phyloP scores from a whole-genome alignment of 2,797 vertebrate species.

The Falco concolor region DNA sequence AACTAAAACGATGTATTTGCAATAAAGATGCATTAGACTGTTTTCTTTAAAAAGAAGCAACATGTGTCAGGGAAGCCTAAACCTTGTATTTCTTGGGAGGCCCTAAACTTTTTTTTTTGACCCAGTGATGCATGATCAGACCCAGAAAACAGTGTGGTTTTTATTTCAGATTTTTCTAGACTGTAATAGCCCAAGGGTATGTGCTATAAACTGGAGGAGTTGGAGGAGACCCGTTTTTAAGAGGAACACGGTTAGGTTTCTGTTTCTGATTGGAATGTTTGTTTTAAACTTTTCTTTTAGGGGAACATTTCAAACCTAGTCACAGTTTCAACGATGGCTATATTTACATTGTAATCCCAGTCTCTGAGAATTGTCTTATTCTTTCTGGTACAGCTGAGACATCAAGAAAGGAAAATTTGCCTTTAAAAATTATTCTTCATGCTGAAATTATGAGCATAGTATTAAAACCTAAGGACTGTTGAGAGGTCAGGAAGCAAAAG shows the following conservation, averaged over 20 bases:
- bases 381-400: neutral
- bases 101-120: constrained; percentile 5
- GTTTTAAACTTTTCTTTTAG: constrained; percentile 24
- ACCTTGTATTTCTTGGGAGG: neutral
- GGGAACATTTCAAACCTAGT: neutral
- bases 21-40: neutral
- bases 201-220: constrained; percentile 48
- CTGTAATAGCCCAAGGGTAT: constrained; percentile 42
- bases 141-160: constrained; percentile 51
- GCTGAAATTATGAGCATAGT: neutral
- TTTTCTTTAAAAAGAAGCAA: constrained; percentile 28
- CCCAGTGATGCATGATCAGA: constrained; percentile 30
- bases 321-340: neutral
- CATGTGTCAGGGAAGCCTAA: constrained; percentile 1
- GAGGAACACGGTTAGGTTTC: constrained; percentile 16
- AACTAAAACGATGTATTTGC: neutral
- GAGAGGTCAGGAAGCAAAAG: neutral
- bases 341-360: neutral
- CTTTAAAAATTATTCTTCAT: neutral
- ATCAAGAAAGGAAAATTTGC: neutral
- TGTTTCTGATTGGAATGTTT: constrained; percentile 34
- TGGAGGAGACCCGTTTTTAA: constrained; percentile 38
- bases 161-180: constrained; percentile 63
- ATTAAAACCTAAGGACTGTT: neutral
- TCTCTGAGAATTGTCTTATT: neutral